Evolutionary conservation across 2,113 vertebrate species (phyloP), one percentile per base, ranked within the genome.

Genomic region (Neolamprologus toae): DNA sequence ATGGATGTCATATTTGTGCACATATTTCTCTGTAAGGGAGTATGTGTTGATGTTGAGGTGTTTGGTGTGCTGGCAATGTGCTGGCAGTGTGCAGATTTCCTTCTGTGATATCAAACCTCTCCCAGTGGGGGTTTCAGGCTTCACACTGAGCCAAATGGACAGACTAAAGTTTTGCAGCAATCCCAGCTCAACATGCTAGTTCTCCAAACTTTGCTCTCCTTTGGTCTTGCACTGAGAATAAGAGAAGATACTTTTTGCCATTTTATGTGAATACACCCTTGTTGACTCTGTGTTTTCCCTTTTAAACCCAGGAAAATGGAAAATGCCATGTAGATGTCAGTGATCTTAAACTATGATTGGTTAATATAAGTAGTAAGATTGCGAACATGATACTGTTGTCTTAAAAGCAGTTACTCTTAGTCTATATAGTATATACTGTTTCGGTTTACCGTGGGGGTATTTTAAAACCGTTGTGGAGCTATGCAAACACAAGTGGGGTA

Each of bases 361-460:
- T 2, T 31, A 78, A 33, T 49, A 51, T 51, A 28, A 49, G 8
- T 61, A 37, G 47, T 84, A 45, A 54, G 14, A 14, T 68, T 88
- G n/a, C 5, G 35, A 93, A 92, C 49, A 81, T 66, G 82, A 89
- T 31, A 80, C n/a, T 85, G 87, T 86, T 91, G 89, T 88, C 78
- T 26, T 82, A 82, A 88, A 83, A 78, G 49, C 42, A 92, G 78
- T 87, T 73, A 61, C 59, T 90, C 63, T 57, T 78, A 83, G 71
- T 59, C 40, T 85, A 26, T 68, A 26, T 83, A 16, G 40, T 42
- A 37, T 84, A 31, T 59, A 28, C 45, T 86, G 86, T 71, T 92
- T 83, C 79, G 63, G 35, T 92, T 88, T 89, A 42, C 40, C 2
- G 57, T 16, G n/a, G 76, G 76, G 66, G 80, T 88, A 59, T 92